Conservation (phyloP, 2,797 vertebrate species). For the Tapera naevia region DNA sequence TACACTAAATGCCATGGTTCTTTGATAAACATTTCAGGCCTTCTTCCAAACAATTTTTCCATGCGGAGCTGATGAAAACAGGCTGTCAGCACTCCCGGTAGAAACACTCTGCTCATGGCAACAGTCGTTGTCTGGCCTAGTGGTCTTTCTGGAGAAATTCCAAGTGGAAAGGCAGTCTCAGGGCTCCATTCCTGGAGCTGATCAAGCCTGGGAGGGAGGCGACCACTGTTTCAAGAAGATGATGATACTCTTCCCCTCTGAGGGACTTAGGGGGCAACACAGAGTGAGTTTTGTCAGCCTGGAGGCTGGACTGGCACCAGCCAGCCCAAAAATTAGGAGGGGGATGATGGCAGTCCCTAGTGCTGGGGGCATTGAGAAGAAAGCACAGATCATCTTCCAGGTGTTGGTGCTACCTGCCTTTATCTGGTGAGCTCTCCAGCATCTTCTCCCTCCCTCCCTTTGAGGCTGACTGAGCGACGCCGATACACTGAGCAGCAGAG, state of each 20-base stretch:
- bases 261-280: neutral
- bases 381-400: neutral
- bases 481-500: neutral
- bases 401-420: neutral
- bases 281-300: neutral
- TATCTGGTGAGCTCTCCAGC: neutral
- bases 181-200: neutral
- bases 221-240: neutral
- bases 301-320: neutral
- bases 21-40: slow-evolving; percentile 69
- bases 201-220: neutral
- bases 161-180: slow-evolving; percentile 16
- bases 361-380: neutral
- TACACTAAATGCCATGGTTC: slow-evolving; percentile 32
- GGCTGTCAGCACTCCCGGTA: slow-evolving; percentile 37
- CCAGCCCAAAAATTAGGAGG: neutral
- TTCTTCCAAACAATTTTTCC: slow-evolving; percentile 67
- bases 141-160: slow-evolving; percentile 53
- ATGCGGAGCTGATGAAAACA: slow-evolving; percentile 54
- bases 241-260: neutral
- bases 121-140: slow-evolving; percentile 35
- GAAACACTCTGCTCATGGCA: slow-evolving; percentile 40
- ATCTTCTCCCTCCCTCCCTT: neutral
- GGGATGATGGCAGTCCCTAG: neutral
- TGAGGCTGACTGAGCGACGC: neutral